Evolutionary conservation across 2,888 invertebrate genomes (phyloP).

Genomic region (Psylliodes chrysocephalus): DNA sequence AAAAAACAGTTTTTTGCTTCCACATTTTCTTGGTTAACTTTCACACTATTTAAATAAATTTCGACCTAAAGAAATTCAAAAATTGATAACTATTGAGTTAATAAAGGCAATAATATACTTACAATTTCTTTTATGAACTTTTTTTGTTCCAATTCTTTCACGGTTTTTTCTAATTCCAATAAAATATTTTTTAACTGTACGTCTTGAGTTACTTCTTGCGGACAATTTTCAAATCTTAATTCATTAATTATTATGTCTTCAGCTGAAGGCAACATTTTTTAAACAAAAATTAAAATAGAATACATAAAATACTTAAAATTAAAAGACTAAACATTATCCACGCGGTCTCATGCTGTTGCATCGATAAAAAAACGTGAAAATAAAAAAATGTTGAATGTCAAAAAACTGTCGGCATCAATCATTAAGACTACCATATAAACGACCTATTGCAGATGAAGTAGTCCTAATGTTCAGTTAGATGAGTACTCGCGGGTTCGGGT

Average conservation of each 20-base stretch:
- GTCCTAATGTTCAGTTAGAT: background rate
- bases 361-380: slow-evolving; percentile 33
- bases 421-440: background rate
- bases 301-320: slow-evolving; percentile 27
- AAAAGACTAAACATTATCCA: slow-evolving; percentile 36
- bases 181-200: slow-evolving; percentile 29
- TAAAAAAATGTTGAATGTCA: slow-evolving; percentile 34
- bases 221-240: slow-evolving; percentile 30
- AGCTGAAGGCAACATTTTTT: slow-evolving; percentile 20
- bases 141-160: slow-evolving; percentile 39
- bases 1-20: slow-evolving; percentile 48
- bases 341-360: slow-evolving; percentile 42
- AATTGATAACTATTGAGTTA: background rate
- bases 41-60: slow-evolving; percentile 27
- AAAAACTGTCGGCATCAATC: slow-evolving; percentile 18
- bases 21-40: slow-evolving; percentile 64
- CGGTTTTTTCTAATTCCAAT: slow-evolving; percentile 23
- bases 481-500: too few relatives aligned
- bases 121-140: slow-evolving; percentile 39
- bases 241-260: slow-evolving; percentile 25
- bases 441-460: background rate
- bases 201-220: slow-evolving; percentile 29
- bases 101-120: slow-evolving; percentile 20
- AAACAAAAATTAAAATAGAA: slow-evolving; percentile 14
- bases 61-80: slow-evolving; percentile 41